These are phyloP conservation scores for Bombus affinis DNA, from an alignment of 1,140 invertebrate species.

Conservation along the genomic window DNA sequence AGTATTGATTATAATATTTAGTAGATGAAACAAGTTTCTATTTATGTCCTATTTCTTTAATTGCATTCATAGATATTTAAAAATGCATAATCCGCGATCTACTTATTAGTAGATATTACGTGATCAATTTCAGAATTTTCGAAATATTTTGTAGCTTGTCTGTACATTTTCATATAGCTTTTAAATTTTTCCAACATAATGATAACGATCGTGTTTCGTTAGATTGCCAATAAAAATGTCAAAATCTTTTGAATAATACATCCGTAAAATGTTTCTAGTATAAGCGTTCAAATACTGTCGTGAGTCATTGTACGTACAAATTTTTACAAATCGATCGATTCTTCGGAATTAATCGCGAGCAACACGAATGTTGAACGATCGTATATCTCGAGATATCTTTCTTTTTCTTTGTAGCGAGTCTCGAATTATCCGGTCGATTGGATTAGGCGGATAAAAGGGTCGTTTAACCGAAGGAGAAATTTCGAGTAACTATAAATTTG, in stretches of 20 bases:
- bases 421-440: background rate
- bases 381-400: background rate
- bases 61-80: background rate
- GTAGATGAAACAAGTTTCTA: background rate
- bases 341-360: too few species aligned
- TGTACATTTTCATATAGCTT: too few species aligned
- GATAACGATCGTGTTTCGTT: too few species aligned
- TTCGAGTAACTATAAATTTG: slow-evolving; percentile 5
- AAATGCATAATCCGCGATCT: background rate
- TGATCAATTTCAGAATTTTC: too few species aligned
- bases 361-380: too few species aligned
- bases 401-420: background rate
- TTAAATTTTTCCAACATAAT: too few species aligned
- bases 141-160: too few species aligned
- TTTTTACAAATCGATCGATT: background rate
- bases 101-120: too few species aligned
- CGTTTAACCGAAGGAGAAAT: background rate
- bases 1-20: background rate
- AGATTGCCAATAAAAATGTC: too few species aligned
- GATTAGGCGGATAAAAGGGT: background rate
- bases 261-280: too few species aligned
- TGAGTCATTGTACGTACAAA: background rate
- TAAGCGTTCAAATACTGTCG: too few species aligned
- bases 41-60: background rate
- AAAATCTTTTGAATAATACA: too few species aligned